Conservation (phyloP, 2,888 invertebrate species). For the Epinotia ramella region DNA sequence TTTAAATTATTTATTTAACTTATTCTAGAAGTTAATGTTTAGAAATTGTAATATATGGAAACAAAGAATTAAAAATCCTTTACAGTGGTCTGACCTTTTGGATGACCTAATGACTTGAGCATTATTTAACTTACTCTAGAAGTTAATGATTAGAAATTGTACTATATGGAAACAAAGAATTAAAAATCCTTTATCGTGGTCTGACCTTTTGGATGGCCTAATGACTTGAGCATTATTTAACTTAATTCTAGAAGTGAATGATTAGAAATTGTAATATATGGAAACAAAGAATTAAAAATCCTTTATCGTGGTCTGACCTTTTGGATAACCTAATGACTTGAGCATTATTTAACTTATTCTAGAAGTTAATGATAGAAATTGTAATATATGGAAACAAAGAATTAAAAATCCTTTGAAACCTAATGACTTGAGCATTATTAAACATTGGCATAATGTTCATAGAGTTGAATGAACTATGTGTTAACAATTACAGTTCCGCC, state of each 20-base stretch:
- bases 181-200: constrained; percentile 10
- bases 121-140: constrained; percentile 83
- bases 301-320: constrained; percentile 20
- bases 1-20: constrained; percentile 84
- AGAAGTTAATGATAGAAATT: constrained; percentile 73
- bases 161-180: constrained; percentile 53
- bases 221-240: constrained; percentile 78
- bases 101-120: constrained; percentile 8
- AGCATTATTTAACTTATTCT: constrained; percentile 68
- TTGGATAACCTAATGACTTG: constrained; percentile 50
- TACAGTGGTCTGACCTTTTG: constrained; percentile 15
- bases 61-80: constrained; percentile 22
- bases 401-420: constrained; percentile 22
- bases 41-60: constrained; percentile 63
- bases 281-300: constrained; percentile 32
- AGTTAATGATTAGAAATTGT: constrained; percentile 70
- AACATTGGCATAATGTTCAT: constrained; percentile 69
- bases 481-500: constrained; percentile 69
- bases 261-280: constrained; percentile 66
- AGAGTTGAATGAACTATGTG: constrained; percentile 48
- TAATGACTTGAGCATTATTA: constrained; percentile 54
- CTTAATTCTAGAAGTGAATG: constrained; percentile 80
- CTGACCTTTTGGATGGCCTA: constrained; percentile 25
- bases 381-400: constrained; percentile 54
- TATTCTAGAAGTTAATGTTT: constrained; percentile 78